Base-by-base conservation (phyloP, 2,113 vertebrate genomes). In the Corvus moneduloides region DNA sequence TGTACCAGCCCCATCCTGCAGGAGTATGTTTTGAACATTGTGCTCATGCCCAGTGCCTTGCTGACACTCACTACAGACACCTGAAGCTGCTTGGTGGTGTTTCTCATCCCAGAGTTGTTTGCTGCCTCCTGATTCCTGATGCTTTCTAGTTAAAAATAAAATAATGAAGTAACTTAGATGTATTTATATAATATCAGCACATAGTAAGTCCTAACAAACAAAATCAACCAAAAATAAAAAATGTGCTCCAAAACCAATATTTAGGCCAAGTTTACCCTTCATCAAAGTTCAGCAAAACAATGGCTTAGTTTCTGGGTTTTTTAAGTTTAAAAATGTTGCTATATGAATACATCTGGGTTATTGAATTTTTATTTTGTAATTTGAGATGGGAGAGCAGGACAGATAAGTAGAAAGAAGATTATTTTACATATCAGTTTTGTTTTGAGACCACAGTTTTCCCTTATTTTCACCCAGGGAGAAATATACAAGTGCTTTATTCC, bases 351-450 rank as follows among this genome's bases (percentile, higher is more conserved):
- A 87, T 90, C 59, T 68, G 37, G 11, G 48, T 61, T 62, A 89
- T 4, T 90, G 68, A 75, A 86, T 95, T 94, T 81, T 94, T 94
- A 95, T 92, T 87, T 87, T 93, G 92, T 26, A 95, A 96, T 61
- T 87, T 86, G 92, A 96, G 79, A 93, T 72, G 32, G 28, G 19
- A 89, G 32, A 90, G 27, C 67, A 56, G n/a, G 59, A 84, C 92
- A 92, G 83, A 86, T 94, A 85, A 95, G 85, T 64, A 84, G 64
- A 74, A 48, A 90, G 32, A 95, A 78, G 61, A 85, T 72, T 88
- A 78, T 26, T 96, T 86, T 81, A 78, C 11, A 5, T 72, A 96
- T 86, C 85, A 75, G 26, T 94, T 96, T 95, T 97, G 93, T 91
- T 95, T 97, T 88, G 78, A 92, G 88, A 86, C 18, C 20, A 49